phyloP scores from a whole-genome alignment of 2,113 vertebrate genomes.

The Scomber scombrus region DNA sequence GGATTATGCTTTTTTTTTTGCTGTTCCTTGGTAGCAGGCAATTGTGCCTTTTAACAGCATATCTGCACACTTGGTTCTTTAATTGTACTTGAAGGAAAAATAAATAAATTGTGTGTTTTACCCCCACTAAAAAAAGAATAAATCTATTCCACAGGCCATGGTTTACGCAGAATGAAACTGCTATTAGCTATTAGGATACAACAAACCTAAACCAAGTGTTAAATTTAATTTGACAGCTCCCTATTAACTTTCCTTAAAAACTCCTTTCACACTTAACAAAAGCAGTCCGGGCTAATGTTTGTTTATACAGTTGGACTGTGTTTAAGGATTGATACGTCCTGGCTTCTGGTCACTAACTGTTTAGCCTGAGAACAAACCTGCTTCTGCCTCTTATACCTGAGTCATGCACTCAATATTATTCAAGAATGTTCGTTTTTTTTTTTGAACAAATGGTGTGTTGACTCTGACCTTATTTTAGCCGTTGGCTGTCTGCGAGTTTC shows the following conservation, averaged over 20 bases:
- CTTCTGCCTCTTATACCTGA: constrained; percentile 5
- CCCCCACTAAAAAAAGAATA: not conserved
- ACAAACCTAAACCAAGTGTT: constrained; percentile 24
- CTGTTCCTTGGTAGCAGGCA: constrained; percentile 18
- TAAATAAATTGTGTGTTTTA: constrained; percentile 12
- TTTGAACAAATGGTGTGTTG: not conserved
- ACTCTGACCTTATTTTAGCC: constrained; percentile 27
- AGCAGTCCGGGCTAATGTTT: constrained; percentile 23
- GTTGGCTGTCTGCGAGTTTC: constrained; percentile 21
- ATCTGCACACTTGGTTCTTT: constrained; percentile 13
- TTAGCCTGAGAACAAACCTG: constrained; percentile 3
- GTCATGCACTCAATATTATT: constrained; percentile 11
- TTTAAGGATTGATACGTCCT: constrained; percentile 11
- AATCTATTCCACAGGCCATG: not conserved
- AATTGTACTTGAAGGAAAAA: constrained; percentile 12
- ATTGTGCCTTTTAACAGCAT: constrained; percentile 10
- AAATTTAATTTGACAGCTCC: constrained; percentile 41
- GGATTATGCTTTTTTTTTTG: constrained; percentile 35
- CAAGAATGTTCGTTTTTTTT: not conserved
- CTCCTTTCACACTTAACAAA: constrained; percentile 24
- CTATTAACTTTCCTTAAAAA: not conserved
- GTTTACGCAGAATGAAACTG: constrained; percentile 9
- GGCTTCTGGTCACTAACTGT: constrained; percentile 10
- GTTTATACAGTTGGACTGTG: not conserved
- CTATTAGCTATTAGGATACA: not conserved